These are phyloP conservation scores for Donacobius atricapilla DNA, from an alignment of 2,113 vertebrate genomes.

Conservation along the genomic window DNA sequence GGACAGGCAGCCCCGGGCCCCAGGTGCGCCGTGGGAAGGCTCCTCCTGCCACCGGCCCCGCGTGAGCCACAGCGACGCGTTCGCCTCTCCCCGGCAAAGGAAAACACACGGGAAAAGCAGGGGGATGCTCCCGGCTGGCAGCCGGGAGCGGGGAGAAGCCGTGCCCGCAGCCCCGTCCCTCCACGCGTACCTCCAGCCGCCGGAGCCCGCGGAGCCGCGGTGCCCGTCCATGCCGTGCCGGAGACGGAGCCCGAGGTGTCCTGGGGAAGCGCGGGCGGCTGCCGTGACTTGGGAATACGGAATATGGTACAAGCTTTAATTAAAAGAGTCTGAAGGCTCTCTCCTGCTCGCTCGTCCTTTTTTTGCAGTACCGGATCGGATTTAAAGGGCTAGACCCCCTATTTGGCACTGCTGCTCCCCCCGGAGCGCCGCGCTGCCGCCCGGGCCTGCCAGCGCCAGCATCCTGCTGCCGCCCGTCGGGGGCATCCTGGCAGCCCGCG, in stretches of 20 bases:
- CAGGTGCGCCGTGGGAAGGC: neutral
- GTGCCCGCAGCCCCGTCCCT: conserved; percentile 55
- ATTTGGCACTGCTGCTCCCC: conserved; percentile 35
- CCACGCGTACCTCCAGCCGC: conserved; percentile 63
- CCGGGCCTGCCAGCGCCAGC: neutral
- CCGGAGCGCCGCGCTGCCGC: neutral
- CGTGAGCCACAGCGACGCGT: neutral
- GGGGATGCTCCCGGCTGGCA: conserved; percentile 4
- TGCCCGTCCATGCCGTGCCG: conserved; percentile 58
- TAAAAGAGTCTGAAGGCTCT: conserved; percentile 73
- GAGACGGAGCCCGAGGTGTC: neutral
- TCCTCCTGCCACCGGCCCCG: neutral
- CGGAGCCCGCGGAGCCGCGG: conserved; percentile 48
- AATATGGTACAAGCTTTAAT: conserved; percentile 72
- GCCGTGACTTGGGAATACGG: conserved; percentile 64
- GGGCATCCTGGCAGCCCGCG: neutral
- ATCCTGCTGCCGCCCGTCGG: neutral
- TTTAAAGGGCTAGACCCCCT: conserved; percentile 79
- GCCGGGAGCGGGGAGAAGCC: conserved; percentile 14
- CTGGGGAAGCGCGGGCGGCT: conserved; percentile 34
- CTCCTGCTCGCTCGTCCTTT: conserved; percentile 53
- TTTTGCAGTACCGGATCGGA: conserved; percentile 71
- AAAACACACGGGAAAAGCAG: neutral
- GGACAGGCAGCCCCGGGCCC: neutral
- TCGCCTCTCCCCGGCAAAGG: neutral